Base-by-base conservation (phyloP, 2,113 vertebrate genomes). In the Sylvicapra grimmia region DNA sequence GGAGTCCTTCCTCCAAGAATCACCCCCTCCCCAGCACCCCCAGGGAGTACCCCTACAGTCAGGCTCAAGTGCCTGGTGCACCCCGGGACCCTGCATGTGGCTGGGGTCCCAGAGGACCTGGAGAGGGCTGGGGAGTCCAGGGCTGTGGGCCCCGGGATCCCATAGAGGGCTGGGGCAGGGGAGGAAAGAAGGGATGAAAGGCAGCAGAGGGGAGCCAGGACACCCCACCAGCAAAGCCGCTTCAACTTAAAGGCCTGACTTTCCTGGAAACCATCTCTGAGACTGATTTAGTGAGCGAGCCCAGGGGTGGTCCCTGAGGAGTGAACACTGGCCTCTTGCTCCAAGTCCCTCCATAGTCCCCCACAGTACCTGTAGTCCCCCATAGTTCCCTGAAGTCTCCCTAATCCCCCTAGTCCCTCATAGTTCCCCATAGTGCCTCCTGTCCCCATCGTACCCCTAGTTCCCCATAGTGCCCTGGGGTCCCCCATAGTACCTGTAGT, bases 131-230 rank as follows among this genome's bases (percentile, higher is more conserved):
- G 53, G 58, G 31, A 44, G 29, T 33, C 40, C 75, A 91, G 54
- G 54, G 5, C 40, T 56, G 9, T 0, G 3, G 77, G 15, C 31
- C 53, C 13, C 18, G 29, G 2, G 27, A 3, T 21, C 14, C 49
- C 3, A 21, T 29, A 31, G 8, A 12, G n/a, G 84, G 8, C 23
- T 25, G 56, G 0, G 40, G 44, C 23, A 3, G 15, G 25, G 16
- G 5, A 36, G 15, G 4, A 8, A 12, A 59, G 80, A 40, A 72
- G 51, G 12, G 12, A 25, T 13, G 19, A 23, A 31, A 40, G 6
- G 14, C 40, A 31, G 27, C 2, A 7, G 12, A 23, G 47, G 23
- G 31, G 14, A 19, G 31, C 31, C 10, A 18, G 10, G 56, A 36
- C 8, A 4, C 75, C 33, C 25, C 36, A 27, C 3, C 15, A 6